Percentiles rank a stretch among this genome's conserved stretches.
Conservation (phyloP, 2,797 vertebrate genomes). For the Sebastes reedi region DNA sequence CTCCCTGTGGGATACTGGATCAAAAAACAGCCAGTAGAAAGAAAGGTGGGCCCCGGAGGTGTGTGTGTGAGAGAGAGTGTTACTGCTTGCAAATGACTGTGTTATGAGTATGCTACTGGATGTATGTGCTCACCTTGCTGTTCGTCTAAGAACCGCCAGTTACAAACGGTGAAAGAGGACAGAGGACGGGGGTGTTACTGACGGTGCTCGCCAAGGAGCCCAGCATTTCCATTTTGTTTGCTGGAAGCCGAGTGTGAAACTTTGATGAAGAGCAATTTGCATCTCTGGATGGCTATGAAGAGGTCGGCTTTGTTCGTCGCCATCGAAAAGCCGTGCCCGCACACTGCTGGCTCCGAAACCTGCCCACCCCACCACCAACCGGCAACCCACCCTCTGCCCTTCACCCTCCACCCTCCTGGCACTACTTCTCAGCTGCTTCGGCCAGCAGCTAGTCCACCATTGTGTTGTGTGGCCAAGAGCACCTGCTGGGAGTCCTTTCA, state of each 20-base stretch:
- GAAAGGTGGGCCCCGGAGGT: conserved; percentile 26
- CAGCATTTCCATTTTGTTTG: conserved; percentile 72
- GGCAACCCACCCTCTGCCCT: conserved; percentile 63
- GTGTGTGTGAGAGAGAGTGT: conserved; percentile 5
- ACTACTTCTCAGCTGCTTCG: conserved; percentile 32
- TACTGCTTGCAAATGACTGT: conserved; percentile 26
- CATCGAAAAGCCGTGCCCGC: conserved; percentile 66
- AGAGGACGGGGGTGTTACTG: conserved; percentile 57
- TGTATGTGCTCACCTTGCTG: conserved; percentile 62
- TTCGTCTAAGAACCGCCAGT: conserved; percentile 49
- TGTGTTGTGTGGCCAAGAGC: conserved; percentile 72
- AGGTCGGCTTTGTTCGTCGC: conserved; percentile 75
- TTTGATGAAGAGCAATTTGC: conserved; percentile 82
- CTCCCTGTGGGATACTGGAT: conserved; percentile 60
- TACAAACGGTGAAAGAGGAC: conserved; percentile 46
- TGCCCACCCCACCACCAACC: conserved; percentile 59
- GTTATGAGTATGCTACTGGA: conserved; percentile 19
- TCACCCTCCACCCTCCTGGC: conserved; percentile 69
- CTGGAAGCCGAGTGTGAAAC: conserved; percentile 80
- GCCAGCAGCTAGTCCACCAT: conserved; percentile 62
- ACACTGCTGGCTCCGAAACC: conserved; percentile 63
- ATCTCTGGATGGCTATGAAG: conserved; percentile 79
- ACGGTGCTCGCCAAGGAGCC: conserved; percentile 52
- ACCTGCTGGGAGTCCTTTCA: conserved; percentile 80
- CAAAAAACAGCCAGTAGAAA: conserved; percentile 60